Percentiles rank a stretch among this genome's conserved stretches.
Conservation (phyloP, 2,797 vertebrate genomes). For the Argya squamiceps region DNA sequence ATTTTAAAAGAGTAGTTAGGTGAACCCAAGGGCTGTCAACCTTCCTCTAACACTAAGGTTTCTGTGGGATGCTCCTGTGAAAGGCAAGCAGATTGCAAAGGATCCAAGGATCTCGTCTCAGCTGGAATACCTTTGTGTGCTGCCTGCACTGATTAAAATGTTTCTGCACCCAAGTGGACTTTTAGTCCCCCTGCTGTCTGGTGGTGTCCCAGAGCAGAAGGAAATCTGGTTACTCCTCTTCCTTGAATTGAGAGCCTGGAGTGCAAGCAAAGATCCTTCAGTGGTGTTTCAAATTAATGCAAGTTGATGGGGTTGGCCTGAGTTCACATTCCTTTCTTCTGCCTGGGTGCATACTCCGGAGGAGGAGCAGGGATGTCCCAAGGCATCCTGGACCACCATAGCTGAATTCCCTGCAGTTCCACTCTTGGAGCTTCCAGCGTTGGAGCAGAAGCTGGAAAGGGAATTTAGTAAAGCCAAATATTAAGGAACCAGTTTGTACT, state of each 20-base stretch:
- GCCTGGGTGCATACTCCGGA: not conserved
- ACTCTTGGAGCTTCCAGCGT: not conserved
- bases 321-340: not conserved
- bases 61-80: not conserved
- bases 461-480: not conserved
- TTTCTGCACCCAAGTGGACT: fast-evolving
- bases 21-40: not conserved
- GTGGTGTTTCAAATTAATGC: not conserved
- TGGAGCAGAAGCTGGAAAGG: not conserved
- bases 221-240: not conserved
- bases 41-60: not conserved
- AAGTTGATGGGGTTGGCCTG: not conserved
- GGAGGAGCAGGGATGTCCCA: not conserved
- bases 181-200: not conserved
- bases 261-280: not conserved
- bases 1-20: not conserved
- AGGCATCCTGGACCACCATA: not conserved
- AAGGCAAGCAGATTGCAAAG: not conserved
- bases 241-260: not conserved
- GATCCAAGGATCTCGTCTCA: not conserved
- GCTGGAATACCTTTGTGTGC: not conserved
- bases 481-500: not conserved
- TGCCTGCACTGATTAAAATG: not conserved
- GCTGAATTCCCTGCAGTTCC: not conserved
- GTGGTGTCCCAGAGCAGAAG: not conserved